Evolutionary conservation across 2,888 invertebrate species (phyloP), one percentile per base, ranked within the genome.

Genomic region (Cosmia trapezina): DNA sequence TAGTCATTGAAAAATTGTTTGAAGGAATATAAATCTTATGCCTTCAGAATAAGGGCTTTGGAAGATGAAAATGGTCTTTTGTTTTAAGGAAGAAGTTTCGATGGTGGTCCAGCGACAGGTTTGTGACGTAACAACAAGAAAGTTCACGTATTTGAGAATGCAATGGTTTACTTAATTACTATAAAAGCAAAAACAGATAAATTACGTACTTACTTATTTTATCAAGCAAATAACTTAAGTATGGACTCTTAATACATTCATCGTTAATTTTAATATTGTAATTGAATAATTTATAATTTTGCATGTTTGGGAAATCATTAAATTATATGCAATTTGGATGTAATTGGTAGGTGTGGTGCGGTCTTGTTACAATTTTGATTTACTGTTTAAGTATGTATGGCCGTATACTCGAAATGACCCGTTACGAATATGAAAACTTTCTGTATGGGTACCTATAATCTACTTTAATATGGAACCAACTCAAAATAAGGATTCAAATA

Each of bases 141-240:
- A 90, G 90, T 84, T 84, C 80, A 83, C 73, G 71, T 79, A 80
- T 86, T 86, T 83, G 80, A 83, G 89, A 89, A 86, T 89, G 87
- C 85, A 87, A 88, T 85, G 88, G 85, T 89, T 86, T 84, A 85
- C 87, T 87, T 87, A 88, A 88, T 88, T 85, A 81, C 79, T 82
- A 72, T 72, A 72, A 80, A 82, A 75, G 59, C 57, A 84, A 80
- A 74, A 83, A 33, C 28, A 62, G 51, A 71, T 74, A 70, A 80
- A 76, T 74, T 64, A 78, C 70, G 70, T 37, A 47, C 56, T 56
- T 76, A 71, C 45, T 78, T 77, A 78, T 76, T 76, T 81, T 73
- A 75, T 85, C 73, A 69, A 74, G 64, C 47, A 85, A 85, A 85
- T 83, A 49, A 85, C 74, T 83, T 85, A 85, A 85, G 76, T 78